Conservation (phyloP, 2,113 vertebrate genomes). For the Loxodonta africana region DNA sequence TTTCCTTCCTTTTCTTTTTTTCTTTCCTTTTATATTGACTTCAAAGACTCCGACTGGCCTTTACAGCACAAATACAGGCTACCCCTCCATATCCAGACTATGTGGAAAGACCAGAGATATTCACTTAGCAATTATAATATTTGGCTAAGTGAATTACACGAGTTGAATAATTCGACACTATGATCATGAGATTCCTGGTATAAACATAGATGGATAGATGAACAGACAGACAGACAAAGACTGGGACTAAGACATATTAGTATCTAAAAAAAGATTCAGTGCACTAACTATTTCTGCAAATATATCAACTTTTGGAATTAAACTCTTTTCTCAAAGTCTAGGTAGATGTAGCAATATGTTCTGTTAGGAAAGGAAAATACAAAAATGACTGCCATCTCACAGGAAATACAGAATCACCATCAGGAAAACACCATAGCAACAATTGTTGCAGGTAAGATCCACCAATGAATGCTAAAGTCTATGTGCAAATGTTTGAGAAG, state of each 20-base stretch:
- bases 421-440: neutral
- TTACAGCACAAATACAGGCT: neutral
- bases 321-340: neutral
- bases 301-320: constrained; percentile 42
- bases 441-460: neutral
- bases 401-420: constrained; percentile 23
- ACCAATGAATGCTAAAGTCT: constrained; percentile 25
- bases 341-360: neutral
- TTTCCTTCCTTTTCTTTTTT: neutral
- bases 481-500: neutral
- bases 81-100: neutral
- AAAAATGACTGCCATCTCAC: constrained; percentile 29
- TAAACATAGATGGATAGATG: neutral
- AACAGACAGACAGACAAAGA: neutral
- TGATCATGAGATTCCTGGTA: neutral
- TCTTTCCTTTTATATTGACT: neutral
- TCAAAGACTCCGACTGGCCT: neutral
- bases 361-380: neutral
- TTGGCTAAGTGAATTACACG: neutral
- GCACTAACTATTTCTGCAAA: neutral
- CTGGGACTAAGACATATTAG: neutral
- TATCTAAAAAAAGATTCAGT: neutral
- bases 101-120: constrained; percentile 45
- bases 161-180: constrained; percentile 27
- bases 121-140: constrained; percentile 38